A percentile compares a stretch with the other conserved stretches of the same genome.
Conservation (phyloP, 2,113 vertebrate species). For the Xerus inauris region DNA sequence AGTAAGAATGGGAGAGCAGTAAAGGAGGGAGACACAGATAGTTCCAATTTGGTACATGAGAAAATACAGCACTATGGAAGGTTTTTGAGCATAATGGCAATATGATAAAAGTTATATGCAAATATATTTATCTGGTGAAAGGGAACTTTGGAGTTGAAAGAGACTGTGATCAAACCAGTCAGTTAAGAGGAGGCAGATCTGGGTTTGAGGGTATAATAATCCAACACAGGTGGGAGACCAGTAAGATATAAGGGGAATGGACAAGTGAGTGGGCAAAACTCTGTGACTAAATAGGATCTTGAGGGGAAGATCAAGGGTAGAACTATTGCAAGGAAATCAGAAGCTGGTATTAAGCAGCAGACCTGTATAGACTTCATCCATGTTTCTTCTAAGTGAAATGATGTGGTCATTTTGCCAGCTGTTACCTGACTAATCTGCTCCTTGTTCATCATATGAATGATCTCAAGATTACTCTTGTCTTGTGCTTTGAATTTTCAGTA, state of each 20-base stretch:
- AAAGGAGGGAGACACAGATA: neutral
- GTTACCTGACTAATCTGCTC: neutral
- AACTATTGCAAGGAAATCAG: neutral
- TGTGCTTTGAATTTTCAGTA: neutral
- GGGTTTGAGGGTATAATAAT: neutral
- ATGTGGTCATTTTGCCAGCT: neutral
- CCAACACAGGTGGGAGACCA: neutral
- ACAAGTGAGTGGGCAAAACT: neutral
- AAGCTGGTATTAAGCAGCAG: neutral
- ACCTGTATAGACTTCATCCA: neutral
- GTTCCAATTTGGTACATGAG: neutral
- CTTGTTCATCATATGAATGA: neutral
- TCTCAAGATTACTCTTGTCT: neutral
- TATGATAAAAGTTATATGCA: neutral
- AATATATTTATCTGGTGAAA: neutral
- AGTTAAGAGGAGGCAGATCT: neutral
- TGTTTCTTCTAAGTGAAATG: neutral
- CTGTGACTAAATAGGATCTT: neutral
- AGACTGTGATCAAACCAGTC: neutral
- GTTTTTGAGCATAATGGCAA: neutral
- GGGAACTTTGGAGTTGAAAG: neutral
- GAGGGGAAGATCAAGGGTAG: neutral
- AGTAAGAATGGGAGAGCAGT: neutral
- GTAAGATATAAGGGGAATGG: neutral
- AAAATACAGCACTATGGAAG: neutral